Base-by-base conservation (phyloP, 2,888 invertebrate genomes). In the Miltochrista miniata region DNA sequence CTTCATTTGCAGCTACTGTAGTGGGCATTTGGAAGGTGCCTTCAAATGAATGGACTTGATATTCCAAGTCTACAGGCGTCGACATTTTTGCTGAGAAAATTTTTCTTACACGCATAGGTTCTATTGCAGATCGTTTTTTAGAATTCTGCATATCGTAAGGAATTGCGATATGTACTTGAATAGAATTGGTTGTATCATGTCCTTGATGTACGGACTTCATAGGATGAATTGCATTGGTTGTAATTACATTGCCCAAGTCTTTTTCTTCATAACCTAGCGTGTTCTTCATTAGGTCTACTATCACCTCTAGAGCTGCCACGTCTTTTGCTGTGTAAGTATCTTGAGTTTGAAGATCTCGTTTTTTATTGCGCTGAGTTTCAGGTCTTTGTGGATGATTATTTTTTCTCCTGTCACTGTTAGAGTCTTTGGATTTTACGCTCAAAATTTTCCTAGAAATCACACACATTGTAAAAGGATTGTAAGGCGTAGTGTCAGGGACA, bases 131-230 rank as follows among this genome's bases (percentile, higher is more conserved):
- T 51, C 84, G 68, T 48, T 79, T 87, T 18, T 61, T 75, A 18
- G 66, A 70, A 24, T 54, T 60, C 8, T 58, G 44, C 1, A 61
- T 42, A 36, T 71, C 65, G 41, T 63, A 74, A 0, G 87, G 87
- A 33, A 87, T 68, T 2, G 79, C 80, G 43, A 89, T 82, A 39
- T 85, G 85, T 0, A 89, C 79, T 75, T 87, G 83, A 14, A 88
- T 81, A 13, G 78, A 60, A 50, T 84, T 87, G 1, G 74, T 73
- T 4, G 43, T 45, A 14, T 40, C 53, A 11, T 34, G 15, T n/a
- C 44, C 45, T 1, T 10, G 5, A 12, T 33, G 18, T 1, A 14
- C 7, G 7, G 47, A 12, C 18, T 56, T 53, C 1, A 51, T 45
- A 2, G 30, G 12, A 0, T 30, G 24, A 1, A 35, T 7, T 1